phyloP scores from a whole-genome alignment of 1,140 invertebrate species.

The Hyles euphorbiae region DNA sequence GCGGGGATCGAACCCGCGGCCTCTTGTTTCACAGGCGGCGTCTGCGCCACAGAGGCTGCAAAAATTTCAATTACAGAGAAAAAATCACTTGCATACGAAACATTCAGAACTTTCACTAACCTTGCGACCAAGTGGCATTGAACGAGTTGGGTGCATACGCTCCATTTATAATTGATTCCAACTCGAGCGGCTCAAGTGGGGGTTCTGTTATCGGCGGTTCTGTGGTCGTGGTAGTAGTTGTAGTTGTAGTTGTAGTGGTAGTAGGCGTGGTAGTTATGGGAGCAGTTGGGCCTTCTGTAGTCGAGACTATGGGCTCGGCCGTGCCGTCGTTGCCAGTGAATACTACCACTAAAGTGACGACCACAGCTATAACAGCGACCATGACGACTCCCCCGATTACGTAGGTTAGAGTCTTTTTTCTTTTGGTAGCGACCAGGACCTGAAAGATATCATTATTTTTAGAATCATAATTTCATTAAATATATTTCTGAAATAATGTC shows the following conservation, averaged over 20 bases:
- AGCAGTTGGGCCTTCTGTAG: slow-evolving; percentile 26
- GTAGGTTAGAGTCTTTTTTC: slow-evolving; percentile 48
- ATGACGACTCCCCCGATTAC: slow-evolving; percentile 48
- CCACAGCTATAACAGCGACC: slow-evolving; percentile 44
- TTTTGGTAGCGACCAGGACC: slow-evolving; percentile 57
- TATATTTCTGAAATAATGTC: no score
- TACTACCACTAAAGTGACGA: slow-evolving; percentile 49
- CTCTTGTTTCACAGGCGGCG: no score
- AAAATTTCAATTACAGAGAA: no score
- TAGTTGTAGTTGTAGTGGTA: slow-evolving; percentile 15
- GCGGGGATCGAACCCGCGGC: no score
- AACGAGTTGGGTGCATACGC: slow-evolving; percentile 42
- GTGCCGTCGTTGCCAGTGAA: slow-evolving; percentile 39
- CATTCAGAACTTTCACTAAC: slow-evolving; percentile 20
- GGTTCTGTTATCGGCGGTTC: slow-evolving; percentile 28
- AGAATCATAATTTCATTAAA: no score
- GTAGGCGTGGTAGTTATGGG: slow-evolving; percentile 20
- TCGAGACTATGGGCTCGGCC: slow-evolving; percentile 28
- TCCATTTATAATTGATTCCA: slow-evolving; percentile 56
- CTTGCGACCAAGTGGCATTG: slow-evolving; percentile 52
- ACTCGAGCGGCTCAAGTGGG: slow-evolving; percentile 17
- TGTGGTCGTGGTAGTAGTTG: slow-evolving; percentile 24
- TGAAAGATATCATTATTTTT: slow-evolving; percentile 11
- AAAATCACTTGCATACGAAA: no score
- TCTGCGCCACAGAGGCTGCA: no score